Evolutionary conservation across 2,113 vertebrate species (phyloP).

Genomic region (Aplodontia rufa): DNA sequence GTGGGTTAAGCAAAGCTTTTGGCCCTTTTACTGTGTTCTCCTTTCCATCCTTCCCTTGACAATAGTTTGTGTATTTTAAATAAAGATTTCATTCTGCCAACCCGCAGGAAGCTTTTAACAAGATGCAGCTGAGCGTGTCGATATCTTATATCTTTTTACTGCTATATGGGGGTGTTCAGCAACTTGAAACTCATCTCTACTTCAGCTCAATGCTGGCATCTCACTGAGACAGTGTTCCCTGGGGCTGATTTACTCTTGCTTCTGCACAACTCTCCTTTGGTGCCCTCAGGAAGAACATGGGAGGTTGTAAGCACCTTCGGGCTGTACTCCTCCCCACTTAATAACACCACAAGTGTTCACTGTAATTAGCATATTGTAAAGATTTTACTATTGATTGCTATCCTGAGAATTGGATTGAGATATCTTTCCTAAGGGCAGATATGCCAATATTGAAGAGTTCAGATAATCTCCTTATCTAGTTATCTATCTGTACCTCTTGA

Average conservation of each 20-base stretch:
- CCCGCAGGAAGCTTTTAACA: conserved; percentile 90
- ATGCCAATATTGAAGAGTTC: neutral
- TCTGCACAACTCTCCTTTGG: neutral
- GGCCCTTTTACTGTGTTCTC: conserved; percentile 80
- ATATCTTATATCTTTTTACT: conserved; percentile 84
- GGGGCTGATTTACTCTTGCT: conserved; percentile 65
- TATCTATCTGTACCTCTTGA: neutral
- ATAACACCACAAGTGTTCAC: neutral
- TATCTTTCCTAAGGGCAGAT: neutral
- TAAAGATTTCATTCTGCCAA: conserved; percentile 90
- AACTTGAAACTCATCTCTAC: conserved; percentile 81
- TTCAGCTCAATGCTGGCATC: conserved; percentile 69
- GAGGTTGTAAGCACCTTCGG: neutral
- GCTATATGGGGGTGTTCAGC: conserved; percentile 77
- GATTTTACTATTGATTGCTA: neutral
- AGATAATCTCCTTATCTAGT: neutral
- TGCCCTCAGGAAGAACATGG: conserved; percentile 35
- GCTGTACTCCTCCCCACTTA: neutral
- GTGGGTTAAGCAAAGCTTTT: conserved; percentile 82
- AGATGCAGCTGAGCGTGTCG: conserved; percentile 85
- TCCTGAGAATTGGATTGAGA: neutral
- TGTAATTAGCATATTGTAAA: neutral
- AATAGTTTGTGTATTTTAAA: conserved; percentile 88
- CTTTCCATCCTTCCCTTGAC: conserved; percentile 83
- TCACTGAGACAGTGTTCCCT: conserved; percentile 65